Evolutionary conservation across 2,797 vertebrate genomes (phyloP), one percentile per base, ranked within the genome.

Genomic region (Mus minutoides): DNA sequence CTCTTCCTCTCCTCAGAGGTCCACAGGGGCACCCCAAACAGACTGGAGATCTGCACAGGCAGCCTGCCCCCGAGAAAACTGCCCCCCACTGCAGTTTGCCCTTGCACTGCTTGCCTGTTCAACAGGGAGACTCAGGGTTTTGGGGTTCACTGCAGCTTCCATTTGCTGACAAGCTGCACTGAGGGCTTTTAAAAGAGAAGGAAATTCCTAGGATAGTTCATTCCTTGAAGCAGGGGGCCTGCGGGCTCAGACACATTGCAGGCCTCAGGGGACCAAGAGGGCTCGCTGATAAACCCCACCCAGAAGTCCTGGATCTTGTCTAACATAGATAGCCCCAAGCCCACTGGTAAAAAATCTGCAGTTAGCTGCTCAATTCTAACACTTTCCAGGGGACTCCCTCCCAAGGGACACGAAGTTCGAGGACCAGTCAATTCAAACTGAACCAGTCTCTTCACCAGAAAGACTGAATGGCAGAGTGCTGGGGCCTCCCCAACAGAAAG

Each of bases 401-500:
- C 71, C 40, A 37, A 60, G 60, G 79, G 40, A 92, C 69, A 90
- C 34, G 60, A 29, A 62, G 34, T 56, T 29, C 24, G 12, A 64
- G 43, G 67, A 54, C 21, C 6, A 24, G 54, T 56, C 84, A 49
- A 6, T 62, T 40, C 80, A 49, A 29, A 84, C 34, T 17, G 56
- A 64, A 43, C 64, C 8, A 24, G 29, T 17, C 3, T 22, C 58
- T 88, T 60, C n/a, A 77, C 54, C 13, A 26, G 58, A 82, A 86
- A 76, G 24, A 26, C 80, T 26, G 6, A 21, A 77, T 10, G 6
- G 62, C 92, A 71, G 40, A 82, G 52, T 54, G 21, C 19, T 7
- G 22, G 11, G 0, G 2, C 7, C 16, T 6, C 43, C 2, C 22
- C 22, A 34, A 34, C 26, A 8, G 49, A 0, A 52, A 24, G 9